Conservation (phyloP, 2,113 vertebrate species). For the Leucopsar rothschildi region DNA sequence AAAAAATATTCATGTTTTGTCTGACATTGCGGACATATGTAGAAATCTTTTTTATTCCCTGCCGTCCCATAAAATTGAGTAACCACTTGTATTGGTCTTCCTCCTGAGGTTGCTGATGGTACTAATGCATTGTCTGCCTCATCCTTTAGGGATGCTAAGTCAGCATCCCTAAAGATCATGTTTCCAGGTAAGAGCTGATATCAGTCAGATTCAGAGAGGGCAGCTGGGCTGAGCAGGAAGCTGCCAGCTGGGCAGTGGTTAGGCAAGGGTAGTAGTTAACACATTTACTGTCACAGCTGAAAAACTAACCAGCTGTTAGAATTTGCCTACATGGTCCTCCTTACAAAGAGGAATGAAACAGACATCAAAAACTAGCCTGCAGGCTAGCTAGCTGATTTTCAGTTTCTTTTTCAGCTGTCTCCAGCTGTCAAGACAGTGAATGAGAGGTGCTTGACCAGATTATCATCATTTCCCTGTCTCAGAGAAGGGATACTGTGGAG, state of each 20-base stretch:
- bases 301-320: neutral
- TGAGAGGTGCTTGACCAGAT: neutral
- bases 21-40: fast-evolving
- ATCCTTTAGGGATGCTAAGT: neutral
- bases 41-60: neutral
- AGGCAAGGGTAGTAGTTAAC: neutral
- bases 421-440: neutral
- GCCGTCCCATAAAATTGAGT: neutral
- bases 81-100: neutral
- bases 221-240: neutral
- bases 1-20: neutral
- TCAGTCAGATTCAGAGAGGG: neutral
- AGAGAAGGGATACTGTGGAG: neutral
- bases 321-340: neutral
- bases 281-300: neutral
- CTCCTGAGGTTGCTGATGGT: neutral
- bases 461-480: neutral
- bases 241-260: neutral
- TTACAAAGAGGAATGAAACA: neutral
- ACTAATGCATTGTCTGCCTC: neutral
- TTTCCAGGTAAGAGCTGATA: neutral
- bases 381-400: neutral
- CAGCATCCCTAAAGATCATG: neutral
- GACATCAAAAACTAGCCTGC: neutral
- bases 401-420: neutral